Evolutionary conservation across 1,140 invertebrate genomes (phyloP).

Genomic region (Caenorhabditis remanei): DNA sequence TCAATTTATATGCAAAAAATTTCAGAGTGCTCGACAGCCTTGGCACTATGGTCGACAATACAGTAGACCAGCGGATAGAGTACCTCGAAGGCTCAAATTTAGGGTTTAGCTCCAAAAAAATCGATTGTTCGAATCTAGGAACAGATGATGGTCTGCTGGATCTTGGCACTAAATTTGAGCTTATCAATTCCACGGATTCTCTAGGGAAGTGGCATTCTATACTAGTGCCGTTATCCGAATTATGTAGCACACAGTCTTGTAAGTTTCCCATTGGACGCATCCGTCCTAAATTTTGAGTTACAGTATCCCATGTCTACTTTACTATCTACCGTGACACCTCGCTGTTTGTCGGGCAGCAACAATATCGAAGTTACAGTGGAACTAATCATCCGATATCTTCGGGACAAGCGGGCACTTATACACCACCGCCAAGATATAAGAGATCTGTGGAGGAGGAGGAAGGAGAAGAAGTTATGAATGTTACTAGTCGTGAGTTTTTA

Average conservation of each 20-base stretch:
- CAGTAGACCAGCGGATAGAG: not conserved
- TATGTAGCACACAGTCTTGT: conserved; percentile 20
- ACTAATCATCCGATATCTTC: conserved; percentile 20
- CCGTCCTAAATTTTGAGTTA: not conserved
- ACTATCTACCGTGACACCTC: conserved; percentile 28
- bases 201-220: conserved; percentile 21
- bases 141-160: conserved; percentile 27
- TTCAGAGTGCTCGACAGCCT: not conserved
- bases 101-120: conserved; percentile 47
- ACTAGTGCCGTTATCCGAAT: not conserved
- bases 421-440: not conserved
- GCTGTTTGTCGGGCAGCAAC: not conserved
- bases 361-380: conserved; percentile 1
- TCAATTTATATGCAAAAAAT: not conserved
- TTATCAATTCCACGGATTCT: conserved; percentile 5
- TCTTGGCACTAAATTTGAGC: not conserved
- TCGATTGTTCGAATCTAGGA: not conserved
- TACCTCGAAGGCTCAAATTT: conserved; percentile 47
- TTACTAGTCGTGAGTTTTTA: conserved; percentile 6
- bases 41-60: conserved; percentile 47
- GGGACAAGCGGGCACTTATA: not conserved
- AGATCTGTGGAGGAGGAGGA: not conserved
- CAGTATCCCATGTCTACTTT: conserved; percentile 43
- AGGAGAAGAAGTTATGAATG: not conserved
- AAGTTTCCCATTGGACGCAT: not conserved